These are phyloP conservation scores for Erpobdella octoculata DNA, from an alignment of 2,888 invertebrate genomes.

Conservation along the genomic window DNA sequence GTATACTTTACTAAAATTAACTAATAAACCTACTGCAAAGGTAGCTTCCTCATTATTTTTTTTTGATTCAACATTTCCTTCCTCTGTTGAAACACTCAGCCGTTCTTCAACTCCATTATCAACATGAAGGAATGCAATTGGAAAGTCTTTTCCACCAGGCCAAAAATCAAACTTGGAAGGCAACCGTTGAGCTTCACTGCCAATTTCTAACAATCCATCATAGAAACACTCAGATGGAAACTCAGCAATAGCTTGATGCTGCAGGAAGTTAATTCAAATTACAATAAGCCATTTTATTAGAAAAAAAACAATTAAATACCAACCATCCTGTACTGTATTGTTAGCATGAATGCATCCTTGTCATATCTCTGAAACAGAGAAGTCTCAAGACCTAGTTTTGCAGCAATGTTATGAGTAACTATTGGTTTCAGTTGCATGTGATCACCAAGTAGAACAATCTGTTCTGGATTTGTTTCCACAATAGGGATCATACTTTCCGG, in stretches of 20 bases:
- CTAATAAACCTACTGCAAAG: slow-evolving; percentile 22
- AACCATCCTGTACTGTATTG: slow-evolving; percentile 45
- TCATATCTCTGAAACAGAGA: slow-evolving; percentile 44
- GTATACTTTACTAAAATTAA: too few relatives aligned
- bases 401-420: slow-evolving; percentile 38
- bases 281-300: too few relatives aligned
- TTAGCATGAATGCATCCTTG: slow-evolving; percentile 40
- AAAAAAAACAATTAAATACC: slow-evolving; percentile 33
- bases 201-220: slow-evolving; percentile 34
- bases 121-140: slow-evolving; percentile 42
- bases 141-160: slow-evolving; percentile 31
- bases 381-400: slow-evolving; percentile 40
- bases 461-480: slow-evolving; percentile 21
- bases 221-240: slow-evolving; percentile 44
- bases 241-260: slow-evolving; percentile 42
- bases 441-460: slow-evolving; percentile 51
- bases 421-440: slow-evolving; percentile 41
- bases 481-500: slow-evolving; percentile 43
- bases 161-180: slow-evolving; percentile 39
- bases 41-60: slow-evolving; percentile 39
- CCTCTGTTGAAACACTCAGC: slow-evolving; percentile 41
- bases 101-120: slow-evolving; percentile 42
- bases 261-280: too few relatives aligned
- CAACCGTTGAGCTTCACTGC: slow-evolving; percentile 36
- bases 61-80: slow-evolving; percentile 45